Percentiles rank a stretch among this genome's conserved stretches.
These are phyloP conservation scores for Euura lappo DNA, from an alignment of 1,140 invertebrate species.

Conservation along the genomic window DNA sequence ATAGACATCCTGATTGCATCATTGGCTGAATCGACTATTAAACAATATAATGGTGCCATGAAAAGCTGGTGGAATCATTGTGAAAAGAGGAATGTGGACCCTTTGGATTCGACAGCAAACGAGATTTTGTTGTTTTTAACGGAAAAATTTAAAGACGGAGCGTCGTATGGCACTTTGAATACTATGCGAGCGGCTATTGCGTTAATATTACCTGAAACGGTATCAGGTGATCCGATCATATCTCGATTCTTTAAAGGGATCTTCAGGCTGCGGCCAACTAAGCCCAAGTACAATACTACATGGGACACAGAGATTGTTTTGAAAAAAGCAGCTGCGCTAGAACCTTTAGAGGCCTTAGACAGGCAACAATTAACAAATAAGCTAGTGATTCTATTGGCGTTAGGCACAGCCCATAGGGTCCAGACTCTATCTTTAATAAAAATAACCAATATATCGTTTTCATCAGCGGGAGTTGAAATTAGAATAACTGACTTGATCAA, in stretches of 20 bases:
- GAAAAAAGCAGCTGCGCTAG: conserved; percentile 2
- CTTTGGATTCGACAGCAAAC: conserved; percentile 10
- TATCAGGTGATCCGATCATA: conserved; percentile 22
- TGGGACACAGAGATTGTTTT: conserved; percentile 32
- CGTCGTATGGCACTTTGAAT: conserved; percentile 33
- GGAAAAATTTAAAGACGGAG: conserved; percentile 28
- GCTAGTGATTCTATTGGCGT: conserved; percentile 13
- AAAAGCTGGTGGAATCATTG: conserved; percentile 31
- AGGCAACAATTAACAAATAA: conserved; percentile 15
- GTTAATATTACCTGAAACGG: conserved; percentile 17
- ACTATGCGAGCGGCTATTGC: conserved; percentile 29
- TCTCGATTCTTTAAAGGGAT: conserved; percentile 40
- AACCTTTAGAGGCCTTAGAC: not conserved
- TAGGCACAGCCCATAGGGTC: conserved; percentile 20
- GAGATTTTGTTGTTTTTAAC: conserved; percentile 23
- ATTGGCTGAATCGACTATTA: conserved; percentile 32
- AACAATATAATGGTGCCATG: conserved; percentile 36
- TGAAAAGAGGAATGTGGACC: conserved; percentile 13
- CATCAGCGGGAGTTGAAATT: conserved; percentile 10
- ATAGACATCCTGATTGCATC: conserved; percentile 29
- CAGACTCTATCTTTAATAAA: conserved; percentile 24
- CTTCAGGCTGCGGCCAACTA: conserved; percentile 25
- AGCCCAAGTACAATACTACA: conserved; percentile 32
- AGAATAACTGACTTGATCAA: conserved; percentile 21
- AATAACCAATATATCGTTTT: conserved; percentile 10